Base-by-base conservation (phyloP, 2,797 vertebrate genomes). In the Nyctibius grandis region DNA sequence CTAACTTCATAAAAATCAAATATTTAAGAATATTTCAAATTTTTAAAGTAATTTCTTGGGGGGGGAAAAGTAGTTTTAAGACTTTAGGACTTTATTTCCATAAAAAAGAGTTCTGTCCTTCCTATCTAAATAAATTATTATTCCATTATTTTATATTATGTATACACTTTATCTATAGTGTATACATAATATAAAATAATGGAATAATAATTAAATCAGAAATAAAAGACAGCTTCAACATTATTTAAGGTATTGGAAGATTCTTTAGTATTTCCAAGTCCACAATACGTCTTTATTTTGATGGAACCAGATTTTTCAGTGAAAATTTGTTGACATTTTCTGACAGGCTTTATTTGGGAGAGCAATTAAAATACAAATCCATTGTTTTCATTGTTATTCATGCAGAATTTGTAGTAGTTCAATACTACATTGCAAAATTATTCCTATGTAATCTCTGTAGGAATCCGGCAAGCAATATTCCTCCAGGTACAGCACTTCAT, bases 401-500 rank as follows among this genome's bases (percentile, higher is more conserved):
- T 22, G 45, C 5, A n/a, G 76, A 73, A 51, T 92, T 89, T 77
- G 40, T 68, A 69, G 40, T 50, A 76, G 42, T 59, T 68, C 63
- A 44, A 9, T 70, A 88, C 63, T 59, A 45, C 12, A 25, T 56
- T 91, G 67, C 34, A 83, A 69, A 87, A 85, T 79, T 85, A 64
- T 91, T 91, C 51, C 70, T 78, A 16, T 25, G 38, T 91, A 88
- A 87, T 91, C 78, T 93, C 48, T 68, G 26, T 16, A 76, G 88
- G 77, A 84, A 78, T 88, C 12, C 0, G 1, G 44, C 42, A 63
- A 82, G 42, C 56, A 47, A 18, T 63, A 51, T 61, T 81, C 85
- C 61, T 93, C 64, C 70, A 92, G 87, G 68, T 92, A 74, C 33
- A 74, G 68, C 67, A 76, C 50, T 93, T 91, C 63, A 72, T 34